phyloP scores from a whole-genome alignment of 2,888 invertebrate genomes.

The Pasiphila rectangulata region DNA sequence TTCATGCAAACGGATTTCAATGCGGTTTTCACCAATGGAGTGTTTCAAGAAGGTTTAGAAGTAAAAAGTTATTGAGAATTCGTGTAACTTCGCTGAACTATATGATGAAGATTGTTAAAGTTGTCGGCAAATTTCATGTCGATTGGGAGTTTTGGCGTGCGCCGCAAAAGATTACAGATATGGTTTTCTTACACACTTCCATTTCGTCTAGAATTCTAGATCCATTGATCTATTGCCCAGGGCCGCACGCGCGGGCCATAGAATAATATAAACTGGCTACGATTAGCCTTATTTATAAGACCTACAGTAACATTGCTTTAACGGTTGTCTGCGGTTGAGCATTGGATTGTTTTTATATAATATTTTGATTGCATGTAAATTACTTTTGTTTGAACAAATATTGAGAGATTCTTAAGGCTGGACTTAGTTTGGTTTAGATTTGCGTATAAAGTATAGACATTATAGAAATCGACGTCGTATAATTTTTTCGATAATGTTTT shows the following conservation, averaged over 20 bases:
- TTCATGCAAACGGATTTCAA: no score
- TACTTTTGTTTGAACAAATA: background rate
- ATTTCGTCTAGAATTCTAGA: background rate
- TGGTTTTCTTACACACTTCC: background rate
- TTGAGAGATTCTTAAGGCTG: background rate
- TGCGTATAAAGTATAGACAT: no score
- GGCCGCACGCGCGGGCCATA: slow-evolving; percentile 12
- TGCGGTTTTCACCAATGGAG: no score
- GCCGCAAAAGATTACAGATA: background rate
- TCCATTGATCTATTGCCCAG: slow-evolving; percentile 12
- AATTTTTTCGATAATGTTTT: no score
- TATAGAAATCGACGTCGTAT: no score
- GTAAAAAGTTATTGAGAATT: no score
- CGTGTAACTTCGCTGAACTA: no score
- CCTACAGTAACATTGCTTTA: background rate
- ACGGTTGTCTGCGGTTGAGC: background rate
- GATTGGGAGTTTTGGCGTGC: no score
- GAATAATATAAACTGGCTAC: slow-evolving; percentile 5
- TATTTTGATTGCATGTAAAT: background rate
- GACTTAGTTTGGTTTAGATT: no score
- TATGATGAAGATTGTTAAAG: no score
- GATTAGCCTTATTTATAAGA: slow-evolving; percentile 3
- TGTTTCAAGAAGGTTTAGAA: background rate
- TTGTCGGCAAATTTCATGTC: no score
- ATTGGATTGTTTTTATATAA: background rate